Percentiles rank a stretch among this genome's conserved stretches.
Conservation (phyloP, 1,140 invertebrate species). For the Hermatobates lingyangjiaoensis region DNA sequence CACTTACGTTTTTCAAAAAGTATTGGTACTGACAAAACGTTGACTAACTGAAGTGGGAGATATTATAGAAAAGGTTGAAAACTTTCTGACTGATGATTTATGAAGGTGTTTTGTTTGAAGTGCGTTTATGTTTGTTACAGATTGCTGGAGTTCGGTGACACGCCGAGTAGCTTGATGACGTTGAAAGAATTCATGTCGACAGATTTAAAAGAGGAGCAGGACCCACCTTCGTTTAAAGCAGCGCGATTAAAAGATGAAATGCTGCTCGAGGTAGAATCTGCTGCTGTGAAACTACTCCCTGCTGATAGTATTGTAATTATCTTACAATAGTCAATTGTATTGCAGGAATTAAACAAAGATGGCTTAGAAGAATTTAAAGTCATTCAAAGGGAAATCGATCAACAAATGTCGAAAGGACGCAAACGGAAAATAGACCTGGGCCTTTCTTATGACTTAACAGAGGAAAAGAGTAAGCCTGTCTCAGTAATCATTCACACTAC, state of each 20-base stretch:
- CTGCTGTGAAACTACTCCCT: not conserved
- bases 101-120: too few relatives aligned
- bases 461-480: too few relatives aligned
- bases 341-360: not conserved
- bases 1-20: too few relatives aligned
- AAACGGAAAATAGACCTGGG: not conserved
- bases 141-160: conserved; percentile 87
- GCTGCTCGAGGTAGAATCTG: conserved; percentile 45
- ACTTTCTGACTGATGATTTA: too few relatives aligned
- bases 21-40: too few relatives aligned
- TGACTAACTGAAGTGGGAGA: too few relatives aligned
- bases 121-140: conserved; percentile 27
- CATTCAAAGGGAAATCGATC: not conserved
- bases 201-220: conserved; percentile 89
- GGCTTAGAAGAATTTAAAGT: not conserved
- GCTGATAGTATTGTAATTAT: not conserved
- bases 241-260: conserved; percentile 73
- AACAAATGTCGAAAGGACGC: not conserved
- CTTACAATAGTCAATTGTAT: not conserved
- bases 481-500: too few relatives aligned
- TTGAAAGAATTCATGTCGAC: conserved; percentile 94
- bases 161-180: conserved; percentile 67
- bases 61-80: too few relatives aligned
- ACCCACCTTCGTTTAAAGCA: conserved; percentile 84
- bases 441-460: not conserved